Percentiles rank a stretch among this genome's conserved stretches.
Conservation (phyloP, 1,140 invertebrate genomes). For the Chymomyza costata region DNA sequence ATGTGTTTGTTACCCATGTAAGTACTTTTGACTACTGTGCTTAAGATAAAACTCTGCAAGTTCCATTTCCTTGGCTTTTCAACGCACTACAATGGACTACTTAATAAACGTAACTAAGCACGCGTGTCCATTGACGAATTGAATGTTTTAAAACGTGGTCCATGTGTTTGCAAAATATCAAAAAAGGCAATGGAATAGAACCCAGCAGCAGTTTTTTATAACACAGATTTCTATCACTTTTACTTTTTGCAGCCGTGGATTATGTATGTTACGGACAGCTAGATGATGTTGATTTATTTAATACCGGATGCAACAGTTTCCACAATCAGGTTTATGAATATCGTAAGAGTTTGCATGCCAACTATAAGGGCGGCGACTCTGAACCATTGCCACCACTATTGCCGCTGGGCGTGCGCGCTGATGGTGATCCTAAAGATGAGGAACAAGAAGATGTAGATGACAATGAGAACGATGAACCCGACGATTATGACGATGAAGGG, state of each 20-base stretch:
- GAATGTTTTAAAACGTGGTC: conserved; percentile 48
- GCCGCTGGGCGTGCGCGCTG: conserved; percentile 47
- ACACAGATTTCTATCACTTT: conserved; percentile 17
- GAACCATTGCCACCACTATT: conserved; percentile 56
- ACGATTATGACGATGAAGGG: conserved; percentile 32
- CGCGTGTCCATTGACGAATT: conserved; percentile 9
- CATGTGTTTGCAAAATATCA: conserved; percentile 69
- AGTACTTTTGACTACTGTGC: conserved; percentile 39
- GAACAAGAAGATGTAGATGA: conserved; percentile 29
- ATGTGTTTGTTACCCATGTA: conserved; percentile 27
- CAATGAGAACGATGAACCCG: conserved; percentile 18
- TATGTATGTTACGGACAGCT: conserved; percentile 69
- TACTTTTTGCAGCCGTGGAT: conserved; percentile 56
- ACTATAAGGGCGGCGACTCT: conserved; percentile 51
- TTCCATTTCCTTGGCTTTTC: conserved; percentile 71
- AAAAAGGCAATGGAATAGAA: conserved; percentile 72
- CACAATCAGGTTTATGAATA: conserved; percentile 71
- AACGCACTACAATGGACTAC: conserved; percentile 9
- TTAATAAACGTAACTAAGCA: too few relatives aligned
- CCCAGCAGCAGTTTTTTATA: conserved; percentile 58
- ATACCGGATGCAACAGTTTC: conserved; percentile 61
- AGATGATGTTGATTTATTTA: conserved; percentile 68
- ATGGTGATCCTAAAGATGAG: conserved; percentile 57
- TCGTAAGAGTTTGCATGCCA: conserved; percentile 64
- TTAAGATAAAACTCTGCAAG: conserved; percentile 59